Conservation (phyloP, 2,113 vertebrate genomes). For the Menidia beryllina region DNA sequence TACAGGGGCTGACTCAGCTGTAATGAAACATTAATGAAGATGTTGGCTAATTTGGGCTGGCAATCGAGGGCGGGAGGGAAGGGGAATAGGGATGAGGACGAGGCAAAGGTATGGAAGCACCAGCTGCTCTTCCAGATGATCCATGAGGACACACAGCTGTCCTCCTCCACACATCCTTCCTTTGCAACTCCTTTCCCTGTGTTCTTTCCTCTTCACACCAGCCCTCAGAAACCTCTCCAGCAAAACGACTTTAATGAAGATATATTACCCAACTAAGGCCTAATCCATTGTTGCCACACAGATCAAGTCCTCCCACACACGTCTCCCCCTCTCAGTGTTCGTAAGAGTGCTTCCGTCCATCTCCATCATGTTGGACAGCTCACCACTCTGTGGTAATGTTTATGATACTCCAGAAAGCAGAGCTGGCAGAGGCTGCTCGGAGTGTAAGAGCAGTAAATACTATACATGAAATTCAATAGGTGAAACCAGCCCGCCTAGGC, state of each 20-base stretch:
- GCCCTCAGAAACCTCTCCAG: conserved; percentile 36
- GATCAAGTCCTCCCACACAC: conserved; percentile 24
- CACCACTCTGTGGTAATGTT: conserved; percentile 47
- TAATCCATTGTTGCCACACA: conserved; percentile 54
- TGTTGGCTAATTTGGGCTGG: conserved; percentile 68
- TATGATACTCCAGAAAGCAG: conserved; percentile 47
- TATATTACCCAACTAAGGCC: conserved; percentile 44
- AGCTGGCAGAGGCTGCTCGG: conserved; percentile 33
- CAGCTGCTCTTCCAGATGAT: conserved; percentile 76
- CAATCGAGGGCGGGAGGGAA: conserved; percentile 13
- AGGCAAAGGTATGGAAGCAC: conserved; percentile 53
- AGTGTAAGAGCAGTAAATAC: conserved; percentile 51
- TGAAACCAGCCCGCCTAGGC: conserved; percentile 8
- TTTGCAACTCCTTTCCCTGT: conserved; percentile 19
- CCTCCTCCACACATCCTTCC: conserved; percentile 41
- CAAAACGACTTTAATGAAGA: conserved; percentile 63
- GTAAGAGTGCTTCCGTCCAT: conserved; percentile 44
- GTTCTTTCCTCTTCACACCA: not conserved
- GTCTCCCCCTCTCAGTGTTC: conserved; percentile 22
- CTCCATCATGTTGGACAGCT: conserved; percentile 55
- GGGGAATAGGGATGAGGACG: conserved; percentile 7
- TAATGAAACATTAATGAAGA: conserved; percentile 74
- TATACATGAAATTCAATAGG: conserved; percentile 38
- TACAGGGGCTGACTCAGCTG: conserved; percentile 71
- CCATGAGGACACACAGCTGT: conserved; percentile 57